Evolutionary conservation across 2,888 invertebrate genomes (phyloP), one percentile per base, ranked within the genome.

Genomic region (Hesperia comma): DNA sequence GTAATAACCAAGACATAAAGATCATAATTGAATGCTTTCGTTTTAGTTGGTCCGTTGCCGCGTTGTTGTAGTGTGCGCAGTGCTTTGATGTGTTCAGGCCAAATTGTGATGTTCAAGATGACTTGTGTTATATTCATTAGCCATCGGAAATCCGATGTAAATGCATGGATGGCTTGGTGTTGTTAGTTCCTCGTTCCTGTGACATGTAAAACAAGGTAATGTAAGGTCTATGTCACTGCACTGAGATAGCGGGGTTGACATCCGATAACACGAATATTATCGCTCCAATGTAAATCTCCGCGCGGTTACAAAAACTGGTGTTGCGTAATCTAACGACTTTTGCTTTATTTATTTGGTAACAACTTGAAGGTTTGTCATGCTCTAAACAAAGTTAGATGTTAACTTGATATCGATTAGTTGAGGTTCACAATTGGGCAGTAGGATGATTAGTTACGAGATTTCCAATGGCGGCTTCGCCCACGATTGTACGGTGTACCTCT

Each of bases 211-310:
- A 46, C 54, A 68, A 62, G 60, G 69, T 63, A 61, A 4, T 43
- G 69, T 80, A 81, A 85, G 84, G 86, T 85, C 86, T 85, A 84
- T 85, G 86, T 84, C 87, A 64, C 26, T 64, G 80, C 79, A 79
- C 60, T 19, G 72, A 72, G 79, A 79, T 81, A 77, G 69, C 70
- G 75, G 79, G 80, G 88, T 84, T 87, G 81, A 87, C 81, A 81
- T 79, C 89, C 87, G 90, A 90, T 90, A 90, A 84, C 80, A 74
- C 57, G 51, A 54, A 69, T 69, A 66, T 72, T 74, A 73, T 73
- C 73, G 60, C 67, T 56, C 49, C 68, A 64, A 72, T 68, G 72
- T 71, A 73, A 72, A 72, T 72, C 72, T 72, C 61, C 69, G 33
- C 66, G 70, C 58, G 67, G 71, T 63, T 56, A 69, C 69, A 68